phyloP scores from a whole-genome alignment of 2,888 invertebrate species.

The Imbricaverruca yamaguchii region DNA sequence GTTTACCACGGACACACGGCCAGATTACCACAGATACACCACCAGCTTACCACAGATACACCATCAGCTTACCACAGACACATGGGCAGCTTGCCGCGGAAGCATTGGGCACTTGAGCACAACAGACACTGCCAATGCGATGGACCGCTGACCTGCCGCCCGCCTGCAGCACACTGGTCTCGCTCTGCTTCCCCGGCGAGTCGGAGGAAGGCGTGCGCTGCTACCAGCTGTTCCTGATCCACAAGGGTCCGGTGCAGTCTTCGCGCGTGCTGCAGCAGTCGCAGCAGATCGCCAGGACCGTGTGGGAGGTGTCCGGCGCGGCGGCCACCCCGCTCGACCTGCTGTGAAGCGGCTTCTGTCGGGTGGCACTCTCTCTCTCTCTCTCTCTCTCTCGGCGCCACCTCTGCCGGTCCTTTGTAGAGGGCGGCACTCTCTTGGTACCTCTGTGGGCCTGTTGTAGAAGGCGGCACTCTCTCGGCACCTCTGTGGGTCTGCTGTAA shows the following conservation, averaged over 20 bases:
- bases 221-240: conserved; percentile 73
- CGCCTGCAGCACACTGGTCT: conserved; percentile 59
- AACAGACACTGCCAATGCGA: no score
- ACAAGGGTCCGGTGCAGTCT: conserved; percentile 71
- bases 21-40: no score
- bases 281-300: conserved; percentile 68
- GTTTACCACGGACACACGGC: no score
- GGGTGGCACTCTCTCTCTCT: neutral
- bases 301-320: conserved; percentile 61
- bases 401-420: neutral
- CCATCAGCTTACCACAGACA: no score
- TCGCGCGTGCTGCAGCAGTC: conserved; percentile 77
- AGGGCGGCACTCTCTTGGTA: no score
- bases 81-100: no score
- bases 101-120: no score
- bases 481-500: no score
- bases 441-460: no score
- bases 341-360: conserved; percentile 39
- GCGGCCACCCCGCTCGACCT: conserved; percentile 56
- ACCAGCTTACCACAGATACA: no score
- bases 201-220: conserved; percentile 55
- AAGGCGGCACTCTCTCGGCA: no score
- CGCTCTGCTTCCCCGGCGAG: conserved; percentile 43
- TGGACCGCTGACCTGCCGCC: conserved; percentile 44
- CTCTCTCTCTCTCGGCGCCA: neutral